These are phyloP conservation scores for Nesidiocoris tenuis DNA, from an alignment of 2,888 invertebrate genomes.

Conservation along the genomic window DNA sequence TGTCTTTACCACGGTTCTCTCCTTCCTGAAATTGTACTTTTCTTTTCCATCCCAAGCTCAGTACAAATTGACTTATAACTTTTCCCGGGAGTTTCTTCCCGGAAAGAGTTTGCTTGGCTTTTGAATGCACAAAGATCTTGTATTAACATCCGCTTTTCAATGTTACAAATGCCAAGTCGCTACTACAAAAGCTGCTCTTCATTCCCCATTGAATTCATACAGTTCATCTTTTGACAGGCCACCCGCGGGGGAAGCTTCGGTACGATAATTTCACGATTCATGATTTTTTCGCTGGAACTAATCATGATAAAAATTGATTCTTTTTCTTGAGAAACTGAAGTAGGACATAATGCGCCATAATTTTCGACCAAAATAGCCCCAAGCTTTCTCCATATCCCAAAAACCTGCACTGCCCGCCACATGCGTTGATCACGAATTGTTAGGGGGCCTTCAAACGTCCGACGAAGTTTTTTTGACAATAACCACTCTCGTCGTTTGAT, in stretches of 20 bases:
- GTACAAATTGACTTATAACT: conserved; percentile 36
- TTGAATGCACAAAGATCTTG: conserved; percentile 8
- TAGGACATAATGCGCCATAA: no score
- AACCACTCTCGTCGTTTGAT: no score
- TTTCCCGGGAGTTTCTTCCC: conserved; percentile 16
- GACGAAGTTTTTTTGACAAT: no score
- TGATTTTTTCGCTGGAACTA: no score
- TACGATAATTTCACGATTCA: no score
- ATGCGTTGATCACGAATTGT: no score
- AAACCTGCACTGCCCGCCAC: no score
- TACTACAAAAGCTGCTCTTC: neutral
- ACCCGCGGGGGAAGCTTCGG: neutral
- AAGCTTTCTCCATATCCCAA: no score
- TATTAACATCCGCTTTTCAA: neutral
- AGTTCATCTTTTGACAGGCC: neutral
- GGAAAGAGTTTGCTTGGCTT: conserved; percentile 1
- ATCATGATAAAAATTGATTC: no score
- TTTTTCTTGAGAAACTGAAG: no score
- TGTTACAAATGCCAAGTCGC: neutral
- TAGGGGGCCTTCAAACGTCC: no score
- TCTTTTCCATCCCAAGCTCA: neutral
- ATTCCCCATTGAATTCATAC: neutral
- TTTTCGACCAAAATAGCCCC: no score
- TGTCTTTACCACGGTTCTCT: conserved; percentile 14
- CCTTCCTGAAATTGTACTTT: conserved; percentile 18